phyloP scores from a whole-genome alignment of 2,888 invertebrate genomes.

The Norana najaformis region DNA sequence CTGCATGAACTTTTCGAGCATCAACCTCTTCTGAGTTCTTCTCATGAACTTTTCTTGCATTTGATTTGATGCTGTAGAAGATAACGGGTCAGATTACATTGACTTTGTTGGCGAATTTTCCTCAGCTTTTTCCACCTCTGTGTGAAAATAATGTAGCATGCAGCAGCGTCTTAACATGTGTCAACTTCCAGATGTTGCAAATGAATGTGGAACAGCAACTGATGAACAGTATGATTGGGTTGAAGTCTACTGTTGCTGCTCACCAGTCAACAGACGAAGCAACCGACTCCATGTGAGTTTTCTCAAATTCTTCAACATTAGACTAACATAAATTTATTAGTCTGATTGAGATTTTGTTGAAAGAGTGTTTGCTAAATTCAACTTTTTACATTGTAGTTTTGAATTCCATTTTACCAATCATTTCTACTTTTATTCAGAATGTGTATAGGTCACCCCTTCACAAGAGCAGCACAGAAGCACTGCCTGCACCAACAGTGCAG shows the following conservation, averaged over 20 bases:
- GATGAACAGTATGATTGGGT: slow-evolving; percentile 8
- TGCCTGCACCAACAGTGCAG: no score
- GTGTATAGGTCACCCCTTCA: no score
- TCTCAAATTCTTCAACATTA: background rate
- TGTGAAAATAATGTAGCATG: background rate
- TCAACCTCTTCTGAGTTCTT: no score
- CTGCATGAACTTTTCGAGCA: background rate
- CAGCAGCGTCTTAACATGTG: background rate
- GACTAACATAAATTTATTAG: background rate
- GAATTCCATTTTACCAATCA: no score
- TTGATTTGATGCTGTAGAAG: background rate
- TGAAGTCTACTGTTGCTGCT: background rate
- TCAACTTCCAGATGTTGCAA: slow-evolving; percentile 8
- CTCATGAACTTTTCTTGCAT: no score
- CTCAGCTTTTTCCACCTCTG: background rate
- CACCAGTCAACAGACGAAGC: background rate
- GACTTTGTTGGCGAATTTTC: background rate
- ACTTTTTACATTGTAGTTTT: no score
- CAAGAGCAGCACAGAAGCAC: no score
- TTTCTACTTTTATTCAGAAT: no score
- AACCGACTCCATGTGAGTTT: background rate
- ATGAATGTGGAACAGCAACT: slow-evolving; percentile 6
- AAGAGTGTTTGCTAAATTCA: background rate
- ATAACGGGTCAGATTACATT: background rate
- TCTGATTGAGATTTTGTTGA: background rate